Conservation (phyloP, 92 coral and sea anemone species). For the Galaxea fascicularis region DNA sequence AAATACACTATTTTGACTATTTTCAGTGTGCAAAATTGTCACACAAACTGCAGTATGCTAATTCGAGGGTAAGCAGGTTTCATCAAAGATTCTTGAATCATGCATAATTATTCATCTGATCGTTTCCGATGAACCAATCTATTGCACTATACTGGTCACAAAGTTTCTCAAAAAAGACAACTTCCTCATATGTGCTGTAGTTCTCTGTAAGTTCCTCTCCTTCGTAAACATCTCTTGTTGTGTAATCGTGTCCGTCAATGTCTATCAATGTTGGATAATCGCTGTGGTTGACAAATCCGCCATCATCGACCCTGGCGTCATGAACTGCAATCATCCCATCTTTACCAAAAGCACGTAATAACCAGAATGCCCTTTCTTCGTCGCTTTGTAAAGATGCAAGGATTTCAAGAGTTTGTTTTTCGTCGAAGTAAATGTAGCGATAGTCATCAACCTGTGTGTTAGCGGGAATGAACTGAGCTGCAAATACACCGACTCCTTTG, state of each 20-base stretch:
- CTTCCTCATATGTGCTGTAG: conserved; percentile 35
- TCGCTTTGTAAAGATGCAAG: conserved; percentile 36
- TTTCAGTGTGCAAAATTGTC: no score
- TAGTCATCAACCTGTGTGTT: conserved; percentile 32
- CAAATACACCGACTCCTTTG: conserved; percentile 55
- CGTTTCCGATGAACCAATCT: no score
- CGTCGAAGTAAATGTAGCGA: not conserved
- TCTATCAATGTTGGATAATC: not conserved
- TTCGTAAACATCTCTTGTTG: conserved; percentile 46
- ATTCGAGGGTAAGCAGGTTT: no score
- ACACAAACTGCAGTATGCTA: no score
- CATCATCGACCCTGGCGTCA: not conserved
- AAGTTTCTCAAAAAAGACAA: not conserved
- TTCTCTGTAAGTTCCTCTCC: conserved; percentile 60
- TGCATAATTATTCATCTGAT: no score
- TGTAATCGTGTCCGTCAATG: conserved; percentile 17
- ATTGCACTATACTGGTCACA: no score
- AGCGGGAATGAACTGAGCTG: conserved; percentile 46
- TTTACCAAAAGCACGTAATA: conserved; percentile 16
- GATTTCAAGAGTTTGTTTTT: conserved; percentile 24
- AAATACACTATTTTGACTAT: no score
- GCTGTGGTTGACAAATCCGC: conserved; percentile 1
- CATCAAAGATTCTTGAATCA: no score
- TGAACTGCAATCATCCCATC: not conserved
- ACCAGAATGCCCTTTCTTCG: conserved; percentile 33